A percentile compares a stretch with the other conserved stretches of the same genome.
phyloP scores from a whole-genome alignment of 2,113 vertebrate genomes.

The Pachycephala philippinensis region DNA sequence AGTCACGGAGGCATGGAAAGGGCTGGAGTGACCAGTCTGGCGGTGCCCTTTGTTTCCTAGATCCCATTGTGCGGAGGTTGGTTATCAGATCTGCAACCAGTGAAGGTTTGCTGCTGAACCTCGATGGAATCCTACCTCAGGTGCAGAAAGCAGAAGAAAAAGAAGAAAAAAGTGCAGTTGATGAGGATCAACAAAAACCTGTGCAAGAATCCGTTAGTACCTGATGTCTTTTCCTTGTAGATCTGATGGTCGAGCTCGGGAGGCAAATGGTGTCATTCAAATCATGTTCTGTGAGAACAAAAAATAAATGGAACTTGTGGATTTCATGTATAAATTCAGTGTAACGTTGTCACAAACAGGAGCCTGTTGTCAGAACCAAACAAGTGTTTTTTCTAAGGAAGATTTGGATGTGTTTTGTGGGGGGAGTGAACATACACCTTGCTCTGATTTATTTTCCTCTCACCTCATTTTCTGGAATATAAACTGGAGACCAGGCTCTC shows the following conservation, averaged over 20 bases:
- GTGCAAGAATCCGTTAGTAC: not conserved
- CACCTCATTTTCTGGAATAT: not conserved
- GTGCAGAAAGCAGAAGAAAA: not conserved
- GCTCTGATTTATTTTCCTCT: not conserved
- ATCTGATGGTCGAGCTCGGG: not conserved
- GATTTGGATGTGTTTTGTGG: fast-evolving
- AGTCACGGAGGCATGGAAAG: not conserved
- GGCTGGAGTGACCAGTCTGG: not conserved
- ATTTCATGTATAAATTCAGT: not conserved
- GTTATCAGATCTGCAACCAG: slow-evolving; percentile 82
- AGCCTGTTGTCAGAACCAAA: not conserved
- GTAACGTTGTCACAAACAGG: not conserved
- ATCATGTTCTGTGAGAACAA: not conserved
- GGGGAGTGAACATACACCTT: fast-evolving
- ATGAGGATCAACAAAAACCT: not conserved
- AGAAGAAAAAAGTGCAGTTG: not conserved
- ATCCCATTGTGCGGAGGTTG: slow-evolving; percentile 78
- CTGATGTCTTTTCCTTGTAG: not conserved
- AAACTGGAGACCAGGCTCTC: no score
- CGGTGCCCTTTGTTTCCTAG: slow-evolving; percentile 59
- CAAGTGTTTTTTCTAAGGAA: not conserved
- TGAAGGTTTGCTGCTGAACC: slow-evolving; percentile 80
- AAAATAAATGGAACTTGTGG: not conserved
- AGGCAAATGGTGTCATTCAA: not conserved
- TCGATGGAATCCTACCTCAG: slow-evolving; percentile 70